Base-by-base conservation (phyloP, 2,113 vertebrate species). In the Hippocampus guttulatus region DNA sequence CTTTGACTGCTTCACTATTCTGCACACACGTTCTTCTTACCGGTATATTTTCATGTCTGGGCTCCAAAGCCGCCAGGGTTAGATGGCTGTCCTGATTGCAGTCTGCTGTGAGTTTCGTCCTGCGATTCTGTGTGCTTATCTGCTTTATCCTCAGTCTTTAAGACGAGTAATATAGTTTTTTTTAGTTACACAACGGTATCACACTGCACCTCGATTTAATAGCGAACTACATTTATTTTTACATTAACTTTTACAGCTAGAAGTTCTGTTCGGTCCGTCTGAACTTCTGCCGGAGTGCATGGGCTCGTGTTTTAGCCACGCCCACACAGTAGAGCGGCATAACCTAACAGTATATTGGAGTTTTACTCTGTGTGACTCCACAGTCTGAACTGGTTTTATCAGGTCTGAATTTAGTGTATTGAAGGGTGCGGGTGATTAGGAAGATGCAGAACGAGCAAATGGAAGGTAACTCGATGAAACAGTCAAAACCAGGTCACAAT, bases 61-160 rank as follows among this genome's bases (percentile, higher is more conserved):
- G 80, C 63, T 38, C 58, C 55, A 68, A 45, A 45, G 69, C 54
- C 67, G 68, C 70, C 71, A 58, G 80, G 68, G 74, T 80, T 82
- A 80, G 76, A 87, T 80, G 82, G 68, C 79, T 88, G 89, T 86
- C 81, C 85, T 84, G 82, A 88, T 87, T 88, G 82, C 77, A 68
- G 81, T 75, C 80, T 82, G 75, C 74, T 69, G 71, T 75, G 78
- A 64, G 76, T 81, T 75, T 81, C 60, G 49, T 64, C 20, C 40
- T 78, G 68, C 18, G 8, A 54, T 75, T 65, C 67, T 58, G 64
- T 71, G 58, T 73, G 47, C 20, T 8, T 12, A 47, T 61, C 70
- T 68, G 75, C 82, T 75, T 79, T 73, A 67, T 84, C 75, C 70
- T 64, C 45, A 63, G 40, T 41, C 27, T 85, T 76, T 72, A 43